Base-by-base conservation (phyloP, 1,140 invertebrate species). In the Drosophila quadrilineata region DNA sequence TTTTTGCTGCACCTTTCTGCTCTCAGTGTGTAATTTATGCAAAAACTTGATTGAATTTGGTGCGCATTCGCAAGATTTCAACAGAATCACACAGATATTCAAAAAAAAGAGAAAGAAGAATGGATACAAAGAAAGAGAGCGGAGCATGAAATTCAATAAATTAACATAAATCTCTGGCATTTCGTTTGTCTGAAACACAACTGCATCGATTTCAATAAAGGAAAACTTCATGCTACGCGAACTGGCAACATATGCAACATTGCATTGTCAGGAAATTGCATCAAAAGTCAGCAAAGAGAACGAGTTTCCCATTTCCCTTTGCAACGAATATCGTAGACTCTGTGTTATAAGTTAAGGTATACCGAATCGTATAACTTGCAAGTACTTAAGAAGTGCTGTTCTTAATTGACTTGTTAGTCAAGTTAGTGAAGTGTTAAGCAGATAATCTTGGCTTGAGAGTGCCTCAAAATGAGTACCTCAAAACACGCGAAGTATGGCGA, bases 71-170 rank as follows among this genome's bases (percentile, higher is more conserved):
- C 38, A 63, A 64, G 48, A 62, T 67, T 77, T 65, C 59, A 69
- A 49, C 54, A 53, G n/a, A n/a, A n/a, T n/a, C 29, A 26, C 48
- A 40, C 5, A 6, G 52, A 46, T 24, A 24, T 10, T 3, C 10
- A 17, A 48, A 2, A 21, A 5, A 35, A 6, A 17, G 1, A 49
- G 3, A 35, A 1, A 8, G 29, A 49, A 8, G 2, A 17, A 33
- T 8, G 21, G 10, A 33, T 8, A 68, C 56, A 75, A 75, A 52
- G 65, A 49, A 53, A 38, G 43, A 58, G 21, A n/a, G 19, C 50
- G 66, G 69, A 76, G 76, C 72, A 73, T 74, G 69, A 85, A 85
- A 77, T 77, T 77, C 79, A 71, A 84, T 84, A 77, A 85, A 84
- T 84, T 84, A 77, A 77, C 73, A 84, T 85, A 84, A 84, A 84